Percentiles rank a stretch among this genome's conserved stretches.
These are phyloP conservation scores for Benthosema pterotum DNA, from an alignment of 2,797 vertebrate species.

Conservation along the genomic window DNA sequence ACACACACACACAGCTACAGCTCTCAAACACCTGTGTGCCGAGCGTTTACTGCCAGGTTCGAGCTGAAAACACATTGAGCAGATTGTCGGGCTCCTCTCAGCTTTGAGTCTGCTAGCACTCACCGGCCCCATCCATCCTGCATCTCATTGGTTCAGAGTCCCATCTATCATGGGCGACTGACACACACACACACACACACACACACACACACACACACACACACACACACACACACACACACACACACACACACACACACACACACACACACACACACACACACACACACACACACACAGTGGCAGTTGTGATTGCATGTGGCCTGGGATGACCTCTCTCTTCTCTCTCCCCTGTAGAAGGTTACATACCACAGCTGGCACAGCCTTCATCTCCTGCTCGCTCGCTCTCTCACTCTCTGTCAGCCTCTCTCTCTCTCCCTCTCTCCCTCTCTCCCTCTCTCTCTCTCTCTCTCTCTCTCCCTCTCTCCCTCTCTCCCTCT, in stretches of 20 bases:
- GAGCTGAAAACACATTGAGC: not conserved
- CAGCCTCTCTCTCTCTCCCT: not conserved
- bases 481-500: no score
- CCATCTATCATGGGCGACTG: not conserved
- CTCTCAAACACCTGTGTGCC: slow-evolving; percentile 26
- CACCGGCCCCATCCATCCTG: not conserved
- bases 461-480: no score
- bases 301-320: not conserved
- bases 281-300: no score
- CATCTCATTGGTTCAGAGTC: not conserved
- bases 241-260: no score
- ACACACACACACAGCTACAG: slow-evolving; percentile 10
- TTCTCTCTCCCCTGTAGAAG: not conserved
- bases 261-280: no score
- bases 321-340: not conserved
- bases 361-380: not conserved
- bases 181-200: no score
- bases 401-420: not conserved
- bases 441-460: no score
- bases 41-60: no score
- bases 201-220: no score
- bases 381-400: not conserved
- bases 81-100: not conserved
- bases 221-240: no score
- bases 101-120: not conserved